These are phyloP conservation scores for Momotus momota DNA, from an alignment of 2,797 vertebrate species.

Conservation along the genomic window DNA sequence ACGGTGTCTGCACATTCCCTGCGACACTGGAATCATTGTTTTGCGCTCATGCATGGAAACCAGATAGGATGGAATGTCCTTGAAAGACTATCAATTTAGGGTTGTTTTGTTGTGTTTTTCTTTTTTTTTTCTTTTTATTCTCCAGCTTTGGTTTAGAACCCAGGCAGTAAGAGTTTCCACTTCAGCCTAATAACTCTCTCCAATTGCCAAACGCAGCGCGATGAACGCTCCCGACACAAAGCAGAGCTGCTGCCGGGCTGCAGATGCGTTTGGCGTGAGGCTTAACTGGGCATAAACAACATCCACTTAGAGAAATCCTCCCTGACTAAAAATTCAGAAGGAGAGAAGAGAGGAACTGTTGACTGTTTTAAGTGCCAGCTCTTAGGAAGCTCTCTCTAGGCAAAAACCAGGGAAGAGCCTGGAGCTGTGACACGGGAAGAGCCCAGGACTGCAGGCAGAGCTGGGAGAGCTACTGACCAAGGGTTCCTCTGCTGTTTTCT, in stretches of 20 bases:
- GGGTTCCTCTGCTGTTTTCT: not conserved
- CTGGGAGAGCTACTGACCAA: rapidly evolving
- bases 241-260: not conserved
- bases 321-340: not conserved
- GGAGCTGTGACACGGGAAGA: not conserved
- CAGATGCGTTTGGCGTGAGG: not conserved
- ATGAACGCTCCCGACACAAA: constrained; percentile 21
- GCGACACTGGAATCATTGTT: constrained; percentile 49
- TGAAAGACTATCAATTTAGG: constrained; percentile 68
- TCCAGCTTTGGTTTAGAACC: constrained; percentile 56
- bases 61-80: constrained; percentile 73
- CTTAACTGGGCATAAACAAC: not conserved
- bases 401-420: not conserved
- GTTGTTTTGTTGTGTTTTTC: not conserved
- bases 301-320: not conserved
- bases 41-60: constrained; percentile 50
- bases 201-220: constrained; percentile 40
- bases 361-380: not conserved
- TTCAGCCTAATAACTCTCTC: not conserved
- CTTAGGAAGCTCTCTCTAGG: not conserved
- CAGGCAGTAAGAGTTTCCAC: constrained; percentile 70
- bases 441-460: not conserved
- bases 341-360: not conserved
- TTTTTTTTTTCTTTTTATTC: constrained; percentile 13
- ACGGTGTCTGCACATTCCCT: constrained; percentile 44